Base-by-base conservation (phyloP, 2,113 vertebrate species). In the Onychorhynchus coronatus region DNA sequence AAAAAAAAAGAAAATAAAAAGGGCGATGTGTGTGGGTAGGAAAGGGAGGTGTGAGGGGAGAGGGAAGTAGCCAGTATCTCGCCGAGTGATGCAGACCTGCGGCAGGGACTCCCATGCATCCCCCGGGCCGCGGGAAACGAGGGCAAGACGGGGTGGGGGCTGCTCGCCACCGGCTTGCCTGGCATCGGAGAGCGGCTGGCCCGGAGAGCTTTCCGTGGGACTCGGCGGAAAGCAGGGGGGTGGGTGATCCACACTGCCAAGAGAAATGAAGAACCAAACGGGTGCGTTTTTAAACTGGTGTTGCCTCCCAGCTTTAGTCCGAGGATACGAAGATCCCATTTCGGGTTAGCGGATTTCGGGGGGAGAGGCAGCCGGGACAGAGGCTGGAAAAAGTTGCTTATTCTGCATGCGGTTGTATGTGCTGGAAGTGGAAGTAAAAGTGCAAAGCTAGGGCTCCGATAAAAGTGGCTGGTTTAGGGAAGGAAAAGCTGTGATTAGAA, bases 401-500 rank as follows among this genome's bases (percentile, higher is more conserved):
- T 97, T 96, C 92, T 95, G 83, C 85, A 89, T 35, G 95, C 82
- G 63, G 96, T 88, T 96, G 92, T 94, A 93, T 87, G 96, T 92
- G 97, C 96, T 97, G 97, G 96, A 97, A 98, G 96, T 97, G 98
- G 98, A 98, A 99, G 98, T 98, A 98, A 99, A 98, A 98, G 98
- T 98, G 99, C 98, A 98, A 98, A 98, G 98, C 99, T 96, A 97
- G 98, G 98, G 98, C 98, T 98, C 98, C 98, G 98, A 98, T 98
- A 98, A 99, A 97, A 99, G 99, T 99, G 99, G 98, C 98, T 95
- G 98, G 98, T 98, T 98, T 99, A 98, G 98, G 98, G 99, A 98
- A 99, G 99, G 98, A 98, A 99, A 99, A 99, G 98, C 98, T 99
- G 99, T 99, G 99, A 99, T 99, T 99, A 99, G 99, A 99, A 99